phyloP scores from a whole-genome alignment of 2,113 vertebrate species.

The Phalacrocorax carbo region DNA sequence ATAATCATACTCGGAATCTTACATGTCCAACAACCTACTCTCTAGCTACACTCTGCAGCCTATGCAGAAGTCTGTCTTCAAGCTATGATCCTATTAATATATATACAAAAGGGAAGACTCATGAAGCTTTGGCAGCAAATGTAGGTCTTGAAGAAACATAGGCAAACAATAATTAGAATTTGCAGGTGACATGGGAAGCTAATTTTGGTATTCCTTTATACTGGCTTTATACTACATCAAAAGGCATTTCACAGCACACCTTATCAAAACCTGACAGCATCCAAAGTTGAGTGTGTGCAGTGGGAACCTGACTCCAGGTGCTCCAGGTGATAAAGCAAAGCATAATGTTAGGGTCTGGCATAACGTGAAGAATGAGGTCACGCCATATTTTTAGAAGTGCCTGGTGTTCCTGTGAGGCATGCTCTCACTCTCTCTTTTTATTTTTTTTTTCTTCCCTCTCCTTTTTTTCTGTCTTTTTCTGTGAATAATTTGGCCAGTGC shows the following conservation, averaged over 20 bases:
- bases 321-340: slow-evolving; percentile 53
- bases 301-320: slow-evolving; percentile 48
- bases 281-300: not conserved
- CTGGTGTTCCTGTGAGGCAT: slow-evolving; percentile 23
- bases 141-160: not conserved
- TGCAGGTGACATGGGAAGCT: not conserved
- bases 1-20: not conserved
- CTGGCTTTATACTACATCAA: not conserved
- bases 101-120: not conserved
- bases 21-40: not conserved
- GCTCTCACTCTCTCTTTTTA: not conserved
- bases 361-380: slow-evolving; percentile 55
- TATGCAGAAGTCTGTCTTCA: not conserved
- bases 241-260: not conserved
- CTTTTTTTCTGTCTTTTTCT: slow-evolving; percentile 12
- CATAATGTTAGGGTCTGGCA: not conserved
- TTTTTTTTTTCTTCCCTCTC: not conserved
- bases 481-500: slow-evolving; percentile 77
- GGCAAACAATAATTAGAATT: slow-evolving; percentile 28
- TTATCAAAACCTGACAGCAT: slow-evolving; percentile 45
- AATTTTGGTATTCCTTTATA: slow-evolving; percentile 10
- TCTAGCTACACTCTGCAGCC: not conserved
- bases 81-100: not conserved
- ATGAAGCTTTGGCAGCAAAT: slow-evolving; percentile 14
- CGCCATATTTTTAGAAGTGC: slow-evolving; percentile 49